Evolutionary conservation across 2,888 invertebrate genomes (phyloP).

Genomic region (Myopa tessellatipennis): DNA sequence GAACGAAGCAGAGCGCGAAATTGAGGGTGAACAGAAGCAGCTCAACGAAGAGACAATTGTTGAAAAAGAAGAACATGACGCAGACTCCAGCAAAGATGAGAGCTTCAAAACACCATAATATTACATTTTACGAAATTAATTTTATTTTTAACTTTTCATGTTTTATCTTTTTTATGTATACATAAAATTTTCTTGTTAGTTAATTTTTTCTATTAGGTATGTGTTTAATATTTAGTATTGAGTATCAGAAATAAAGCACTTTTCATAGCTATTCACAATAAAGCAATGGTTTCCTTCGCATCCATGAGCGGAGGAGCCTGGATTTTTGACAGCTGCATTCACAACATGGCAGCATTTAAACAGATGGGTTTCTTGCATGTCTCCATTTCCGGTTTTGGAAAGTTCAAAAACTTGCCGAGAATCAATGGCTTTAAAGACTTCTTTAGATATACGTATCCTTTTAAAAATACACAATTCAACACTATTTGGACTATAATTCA

Average conservation of each 20-base stretch:
- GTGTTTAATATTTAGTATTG: too few relatives aligned
- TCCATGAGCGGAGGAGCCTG: too few relatives aligned
- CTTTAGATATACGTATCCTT: conserved; percentile 50
- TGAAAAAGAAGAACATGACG: background rate
- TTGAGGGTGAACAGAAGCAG: conserved; percentile 21
- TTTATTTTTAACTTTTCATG: background rate
- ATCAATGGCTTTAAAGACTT: conserved; percentile 35
- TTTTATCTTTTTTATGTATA: background rate
- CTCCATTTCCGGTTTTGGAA: background rate
- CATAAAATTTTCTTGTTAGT: background rate
- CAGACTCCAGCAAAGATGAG: conserved; percentile 7
- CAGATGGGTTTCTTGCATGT: too few relatives aligned
- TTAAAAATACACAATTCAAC: conserved; percentile 23
- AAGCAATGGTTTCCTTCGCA: too few relatives aligned
- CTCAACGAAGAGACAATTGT: background rate
- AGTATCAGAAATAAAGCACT: too few relatives aligned
- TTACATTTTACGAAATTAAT: too few relatives aligned
- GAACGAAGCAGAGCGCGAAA: conserved; percentile 70
- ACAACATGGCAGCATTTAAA: background rate
- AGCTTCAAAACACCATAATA: background rate
- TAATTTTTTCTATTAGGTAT: too few relatives aligned
- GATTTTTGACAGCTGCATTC: background rate
- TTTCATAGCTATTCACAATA: too few relatives aligned
- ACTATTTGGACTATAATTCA: background rate
- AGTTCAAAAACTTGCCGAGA: background rate